Evolutionary conservation across 2,113 vertebrate species (phyloP).

Genomic region (Oreochromis niloticus): DNA sequence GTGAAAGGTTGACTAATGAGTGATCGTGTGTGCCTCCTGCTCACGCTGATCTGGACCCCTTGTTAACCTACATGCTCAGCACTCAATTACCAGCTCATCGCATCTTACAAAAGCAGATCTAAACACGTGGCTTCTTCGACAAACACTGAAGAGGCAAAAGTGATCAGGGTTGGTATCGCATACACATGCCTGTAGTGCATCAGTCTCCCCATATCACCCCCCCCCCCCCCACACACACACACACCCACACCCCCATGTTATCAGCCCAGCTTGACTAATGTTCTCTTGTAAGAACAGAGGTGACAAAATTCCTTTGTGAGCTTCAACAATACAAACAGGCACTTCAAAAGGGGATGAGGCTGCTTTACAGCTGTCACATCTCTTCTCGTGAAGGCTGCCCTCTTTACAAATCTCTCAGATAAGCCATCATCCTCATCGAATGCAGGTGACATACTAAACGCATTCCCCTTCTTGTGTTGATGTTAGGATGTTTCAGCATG

Average conservation of each 20-base stretch:
- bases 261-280: constrained; percentile 52
- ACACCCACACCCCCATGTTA: neutral
- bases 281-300: constrained; percentile 60
- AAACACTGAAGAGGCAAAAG: neutral
- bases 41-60: constrained; percentile 35
- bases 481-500: constrained; percentile 2
- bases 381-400: constrained; percentile 36
- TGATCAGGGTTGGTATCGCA: neutral
- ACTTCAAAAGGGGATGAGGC: constrained; percentile 69
- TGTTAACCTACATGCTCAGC: constrained; percentile 22
- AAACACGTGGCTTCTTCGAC: neutral
- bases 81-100: neutral
- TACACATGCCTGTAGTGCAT: neutral
- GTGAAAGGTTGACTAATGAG: constrained; percentile 64
- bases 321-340: constrained; percentile 68
- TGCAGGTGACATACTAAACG: constrained; percentile 35
- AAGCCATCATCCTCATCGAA: constrained; percentile 39
- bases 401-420: constrained; percentile 46
- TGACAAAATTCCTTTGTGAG: constrained; percentile 69
- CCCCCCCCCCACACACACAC: too few species aligned
- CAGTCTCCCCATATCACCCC: neutral
- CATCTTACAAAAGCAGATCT: constrained; percentile 7
- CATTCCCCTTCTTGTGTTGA: constrained; percentile 1
- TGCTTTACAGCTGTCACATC: constrained; percentile 63
- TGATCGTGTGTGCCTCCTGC: constrained; percentile 35